Evolutionary conservation across 1,140 invertebrate genomes (phyloP).

Genomic region (Sitobion miscanthi): DNA sequence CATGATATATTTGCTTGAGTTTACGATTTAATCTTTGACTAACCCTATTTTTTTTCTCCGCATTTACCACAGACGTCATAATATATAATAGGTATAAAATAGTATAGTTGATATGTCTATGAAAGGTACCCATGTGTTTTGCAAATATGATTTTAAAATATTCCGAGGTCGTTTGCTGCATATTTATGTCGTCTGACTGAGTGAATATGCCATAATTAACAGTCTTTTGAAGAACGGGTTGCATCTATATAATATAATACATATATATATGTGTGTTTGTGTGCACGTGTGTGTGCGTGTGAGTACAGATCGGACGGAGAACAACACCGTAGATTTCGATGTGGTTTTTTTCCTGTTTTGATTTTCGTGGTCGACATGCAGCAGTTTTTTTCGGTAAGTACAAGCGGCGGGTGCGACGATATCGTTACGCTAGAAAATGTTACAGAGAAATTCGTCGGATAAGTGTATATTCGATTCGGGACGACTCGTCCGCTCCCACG

Average conservation of each 20-base stretch:
- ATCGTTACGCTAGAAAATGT: background rate
- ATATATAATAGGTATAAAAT: background rate
- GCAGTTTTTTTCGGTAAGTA: background rate
- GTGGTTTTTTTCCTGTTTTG: background rate
- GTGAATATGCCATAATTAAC: background rate
- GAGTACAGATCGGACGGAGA: background rate
- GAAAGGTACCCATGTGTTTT: background rate
- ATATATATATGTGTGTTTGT: too few species aligned
- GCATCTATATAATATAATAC: too few species aligned
- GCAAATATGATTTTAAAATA: background rate
- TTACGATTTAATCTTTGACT: background rate
- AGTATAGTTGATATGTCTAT: background rate
- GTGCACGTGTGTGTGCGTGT: too few species aligned
- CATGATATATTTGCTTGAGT: background rate
- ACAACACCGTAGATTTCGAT: background rate
- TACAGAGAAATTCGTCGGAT: background rate
- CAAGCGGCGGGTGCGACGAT: background rate
- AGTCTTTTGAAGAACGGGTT: background rate
- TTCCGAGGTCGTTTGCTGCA: background rate
- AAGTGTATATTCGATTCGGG: background rate
- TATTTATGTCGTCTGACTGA: background rate
- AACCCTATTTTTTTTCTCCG: background rate
- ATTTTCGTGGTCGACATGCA: background rate
- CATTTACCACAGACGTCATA: background rate
- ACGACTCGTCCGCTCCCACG: background rate